These are phyloP conservation scores for Porphyrio hochstetteri DNA, from an alignment of 2,113 vertebrate genomes.

Conservation along the genomic window DNA sequence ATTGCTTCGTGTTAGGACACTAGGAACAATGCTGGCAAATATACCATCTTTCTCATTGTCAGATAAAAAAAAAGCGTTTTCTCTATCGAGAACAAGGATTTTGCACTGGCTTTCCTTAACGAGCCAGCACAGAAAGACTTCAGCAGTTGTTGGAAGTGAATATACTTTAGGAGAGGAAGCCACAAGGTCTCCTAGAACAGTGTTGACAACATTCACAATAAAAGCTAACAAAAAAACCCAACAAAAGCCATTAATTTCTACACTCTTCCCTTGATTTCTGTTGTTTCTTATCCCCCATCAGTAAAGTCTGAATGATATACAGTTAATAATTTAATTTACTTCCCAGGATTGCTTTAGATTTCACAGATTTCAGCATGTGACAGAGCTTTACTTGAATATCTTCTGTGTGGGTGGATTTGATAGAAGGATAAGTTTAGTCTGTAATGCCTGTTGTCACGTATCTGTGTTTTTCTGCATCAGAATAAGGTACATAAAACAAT, in stretches of 20 bases:
- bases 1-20: background rate
- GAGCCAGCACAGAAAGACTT: background rate
- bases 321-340: constrained; percentile 1
- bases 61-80: background rate
- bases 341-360: background rate
- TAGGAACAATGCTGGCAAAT: background rate
- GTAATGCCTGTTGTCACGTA: background rate
- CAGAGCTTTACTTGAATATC: constrained; percentile 18
- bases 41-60: background rate
- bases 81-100: background rate
- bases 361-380: constrained; percentile 31
- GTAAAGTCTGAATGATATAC: background rate
- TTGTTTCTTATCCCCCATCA: background rate
- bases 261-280: background rate
- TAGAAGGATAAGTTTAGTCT: constrained; percentile 20
- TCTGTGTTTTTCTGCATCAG: constrained; percentile 11
- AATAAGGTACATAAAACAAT: constrained; percentile 7
- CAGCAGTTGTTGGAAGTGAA: background rate
- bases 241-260: background rate
- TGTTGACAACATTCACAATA: background rate
- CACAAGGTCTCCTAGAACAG: background rate
- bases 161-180: background rate
- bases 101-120: background rate
- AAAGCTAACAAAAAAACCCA: background rate
- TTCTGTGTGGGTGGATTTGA: background rate